Evolutionary conservation across 2,888 invertebrate genomes (phyloP).

Genomic region (Phlogophora meticulosa): DNA sequence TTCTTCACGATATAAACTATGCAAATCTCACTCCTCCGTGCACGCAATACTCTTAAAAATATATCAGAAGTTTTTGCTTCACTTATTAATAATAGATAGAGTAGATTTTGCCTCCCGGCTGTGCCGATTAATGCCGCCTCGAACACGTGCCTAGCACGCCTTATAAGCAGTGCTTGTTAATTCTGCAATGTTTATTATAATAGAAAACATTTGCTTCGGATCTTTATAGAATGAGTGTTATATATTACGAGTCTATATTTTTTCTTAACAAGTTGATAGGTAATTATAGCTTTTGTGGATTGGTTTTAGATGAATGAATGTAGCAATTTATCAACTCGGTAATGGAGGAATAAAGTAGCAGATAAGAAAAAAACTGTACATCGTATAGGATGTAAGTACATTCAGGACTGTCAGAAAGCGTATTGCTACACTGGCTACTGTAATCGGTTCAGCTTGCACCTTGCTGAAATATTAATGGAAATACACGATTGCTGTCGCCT

Average conservation of each 20-base stretch:
- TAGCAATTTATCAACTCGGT: slow-evolving; percentile 42
- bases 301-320: slow-evolving; percentile 41
- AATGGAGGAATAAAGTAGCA: background rate
- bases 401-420: background rate
- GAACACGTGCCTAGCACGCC: too few relatives aligned
- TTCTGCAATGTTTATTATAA: slow-evolving; percentile 45
- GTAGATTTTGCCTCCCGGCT: too few relatives aligned
- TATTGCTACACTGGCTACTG: background rate
- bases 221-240: slow-evolving; percentile 53
- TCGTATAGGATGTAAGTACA: background rate
- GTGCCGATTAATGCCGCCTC: too few relatives aligned
- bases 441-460: background rate
- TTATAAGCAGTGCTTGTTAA: slow-evolving; percentile 41
- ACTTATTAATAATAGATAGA: too few relatives aligned
- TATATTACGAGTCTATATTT: slow-evolving; percentile 57
- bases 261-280: slow-evolving; percentile 47
- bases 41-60: too few relatives aligned
- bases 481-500: background rate
- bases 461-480: background rate
- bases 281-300: slow-evolving; percentile 53
- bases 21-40: too few relatives aligned
- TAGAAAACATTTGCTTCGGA: slow-evolving; percentile 28
- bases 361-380: background rate
- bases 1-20: too few relatives aligned
- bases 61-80: too few relatives aligned